Conservation (phyloP, 2,113 vertebrate species). For the Gambusia holbrooki region DNA sequence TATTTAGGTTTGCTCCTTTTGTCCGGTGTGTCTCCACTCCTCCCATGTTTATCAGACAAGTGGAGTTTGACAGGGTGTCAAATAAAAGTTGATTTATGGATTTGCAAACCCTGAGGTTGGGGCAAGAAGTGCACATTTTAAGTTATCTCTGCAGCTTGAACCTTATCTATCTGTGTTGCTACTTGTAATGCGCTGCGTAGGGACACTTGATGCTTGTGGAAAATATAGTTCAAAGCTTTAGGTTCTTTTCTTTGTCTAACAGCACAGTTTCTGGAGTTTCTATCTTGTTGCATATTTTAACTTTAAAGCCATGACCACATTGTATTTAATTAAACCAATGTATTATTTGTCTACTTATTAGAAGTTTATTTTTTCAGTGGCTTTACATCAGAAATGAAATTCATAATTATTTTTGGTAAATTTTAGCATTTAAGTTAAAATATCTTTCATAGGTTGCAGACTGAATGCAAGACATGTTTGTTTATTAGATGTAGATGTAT, state of each 20-base stretch:
- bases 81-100: not conserved
- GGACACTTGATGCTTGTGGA: not conserved
- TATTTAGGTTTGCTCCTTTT: not conserved
- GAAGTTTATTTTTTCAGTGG: not conserved
- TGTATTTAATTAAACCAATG: not conserved
- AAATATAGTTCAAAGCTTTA: not conserved
- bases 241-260: not conserved
- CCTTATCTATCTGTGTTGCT: not conserved
- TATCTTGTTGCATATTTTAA: not conserved
- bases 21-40: not conserved
- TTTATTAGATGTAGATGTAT: too few species aligned
- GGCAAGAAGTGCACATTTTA: not conserved
- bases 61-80: not conserved
- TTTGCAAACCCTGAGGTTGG: not conserved
- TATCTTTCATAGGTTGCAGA: not conserved
- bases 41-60: constrained; percentile 11
- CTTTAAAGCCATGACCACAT: not conserved
- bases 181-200: too few species aligned
- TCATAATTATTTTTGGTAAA: not conserved
- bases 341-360: not conserved
- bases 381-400: not conserved
- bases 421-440: not conserved
- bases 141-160: not conserved
- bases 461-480: not conserved
- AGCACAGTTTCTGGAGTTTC: too few species aligned